Base-by-base conservation (phyloP, 1,140 invertebrate species). In the Lycorma delicatula region DNA sequence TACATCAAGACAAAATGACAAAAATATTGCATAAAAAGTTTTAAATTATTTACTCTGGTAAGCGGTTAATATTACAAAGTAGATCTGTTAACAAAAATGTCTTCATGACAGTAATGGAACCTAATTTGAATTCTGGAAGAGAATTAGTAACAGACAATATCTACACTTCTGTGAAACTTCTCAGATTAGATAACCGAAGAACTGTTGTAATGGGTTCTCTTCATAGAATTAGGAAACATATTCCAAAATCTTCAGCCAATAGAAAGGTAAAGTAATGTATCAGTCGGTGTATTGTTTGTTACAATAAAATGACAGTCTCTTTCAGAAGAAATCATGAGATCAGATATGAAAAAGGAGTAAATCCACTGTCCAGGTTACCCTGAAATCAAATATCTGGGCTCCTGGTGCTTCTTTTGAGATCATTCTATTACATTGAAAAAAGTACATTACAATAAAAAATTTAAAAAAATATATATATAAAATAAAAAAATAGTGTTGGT, bases 201-300 rank as follows among this genome's bases (percentile, higher is more conserved):
- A 77, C 71, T 2, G 69, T 77, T 71, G 63, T 72, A 20, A 63
- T 72, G 57, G 72, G 74, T 51, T 77, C 72, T 59, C 46, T 77
- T 54, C 56, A 68, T 49, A 62, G 63, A 54, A 72, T 71, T 60
- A 54, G 69, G 38, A 71, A 69, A 62, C 61, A 62, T 56, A 63
- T 70, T 27, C 69, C 70, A 18, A 66, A 68, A 58, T 66, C 67
- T 44, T 64, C 73, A 2, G 62, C 70, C 51, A n/a, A n/a, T n/a
- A n/a, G n/a, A n/a, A n/a, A n/a, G n/a, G n/a, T n/a, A n/a, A n/a
- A n/a, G n/a, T n/a, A n/a, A n/a, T n/a, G n/a, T n/a, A n/a, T n/a
- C n/a, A n/a, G n/a, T n/a, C n/a, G n/a, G n/a, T n/a, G n/a, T n/a
- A n/a, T n/a, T n/a, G n/a, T n/a, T n/a, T n/a, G n/a, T n/a, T n/a